Base-by-base conservation (phyloP, 2,113 vertebrate species). In the Larimichthys polyactis region DNA sequence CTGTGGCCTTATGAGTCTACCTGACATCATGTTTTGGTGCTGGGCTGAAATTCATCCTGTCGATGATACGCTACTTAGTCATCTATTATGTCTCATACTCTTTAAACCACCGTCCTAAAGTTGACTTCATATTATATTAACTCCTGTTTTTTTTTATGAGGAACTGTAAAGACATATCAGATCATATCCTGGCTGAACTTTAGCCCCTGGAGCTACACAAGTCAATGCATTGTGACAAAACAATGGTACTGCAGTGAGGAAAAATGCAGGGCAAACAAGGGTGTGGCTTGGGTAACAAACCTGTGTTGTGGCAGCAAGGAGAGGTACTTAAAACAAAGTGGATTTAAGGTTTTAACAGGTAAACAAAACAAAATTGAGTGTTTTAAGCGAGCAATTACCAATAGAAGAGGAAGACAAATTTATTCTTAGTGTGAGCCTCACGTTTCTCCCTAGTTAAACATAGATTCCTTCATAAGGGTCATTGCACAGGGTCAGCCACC, bases 181-280 rank as follows among this genome's bases (percentile, higher is more conserved):
- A 73, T 77, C 43, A 70, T 51, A 73, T 58, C 63, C 29, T n/a
- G 36, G 65, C 40, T 90, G 90, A 91, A 92, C 94, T 95, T 95
- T 91, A 90, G 64, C 75, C 92, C 87, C 72, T 63, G 2, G 12
- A 62, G 78, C 73, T 77, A 68, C 71, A 36, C 20, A 70, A 54
- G 65, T 73, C 71, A 59, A 7, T 24, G 79, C 75, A 75, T 66
- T 77, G 87, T 78, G 63, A 70, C 49, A 51, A 81, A 85, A 94
- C 87, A 95, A 91, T 86, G 75, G 81, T 68, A 58, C 55, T 7
- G 83, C 69, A 27, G 73, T 52, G 64, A 14, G 76, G 68, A 84
- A 59, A 81, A 86, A 87, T 63, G 29, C 62, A 82, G 79, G 40
- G 71, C 89, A 95, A 95, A 95, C 88, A 94, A 72, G 49, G 94